Base-by-base conservation (phyloP, 2,888 invertebrate species). In the Drosophila mulleri region DNA sequence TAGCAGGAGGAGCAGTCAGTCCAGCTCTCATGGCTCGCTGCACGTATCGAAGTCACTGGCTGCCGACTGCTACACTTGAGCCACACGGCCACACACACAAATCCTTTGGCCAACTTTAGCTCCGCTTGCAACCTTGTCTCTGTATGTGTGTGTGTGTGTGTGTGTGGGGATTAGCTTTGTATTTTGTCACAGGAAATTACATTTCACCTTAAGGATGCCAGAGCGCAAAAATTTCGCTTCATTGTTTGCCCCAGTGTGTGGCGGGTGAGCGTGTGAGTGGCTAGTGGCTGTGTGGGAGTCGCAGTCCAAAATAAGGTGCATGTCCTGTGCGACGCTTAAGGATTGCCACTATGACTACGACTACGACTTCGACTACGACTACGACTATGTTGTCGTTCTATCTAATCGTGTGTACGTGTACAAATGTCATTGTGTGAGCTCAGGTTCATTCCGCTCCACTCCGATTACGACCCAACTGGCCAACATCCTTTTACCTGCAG, bases 121-220 rank as follows among this genome's bases (percentile, higher is more conserved):
- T 59, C 50, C 29, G 59, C 48, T 71, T 69, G 82, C 75, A 73
- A 57, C 73, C 64, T 18, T 58, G 65, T 41, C 39, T 26, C 54
- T 67, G 60, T 68, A 6, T 45, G 29, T 69, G 59, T 69, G 59
- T 72, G 60, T 67, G 60, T 64, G 32, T 9, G 62, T 64, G 69
- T 67, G 76, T 76, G 59, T 76, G 70, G 72, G 88, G 90, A 88
- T 88, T 88, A 89, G 88, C 90, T 84, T 90, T 85, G 89, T 85
- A 89, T 85, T 90, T 90, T 89, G 88, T 86, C 83, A 85, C 87
- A 88, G 91, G 88, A 89, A 89, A 89, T 89, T 89, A 89, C 88
- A 90, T 89, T 91, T 88, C 79, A 82, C 83, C 89, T 90, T 75
- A 73, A 82, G 80, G 80, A 87, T 76, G 83, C 72, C 72, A 62